phyloP scores from a whole-genome alignment of 2,797 vertebrate genomes.

The Zenarchopterus dispar region DNA sequence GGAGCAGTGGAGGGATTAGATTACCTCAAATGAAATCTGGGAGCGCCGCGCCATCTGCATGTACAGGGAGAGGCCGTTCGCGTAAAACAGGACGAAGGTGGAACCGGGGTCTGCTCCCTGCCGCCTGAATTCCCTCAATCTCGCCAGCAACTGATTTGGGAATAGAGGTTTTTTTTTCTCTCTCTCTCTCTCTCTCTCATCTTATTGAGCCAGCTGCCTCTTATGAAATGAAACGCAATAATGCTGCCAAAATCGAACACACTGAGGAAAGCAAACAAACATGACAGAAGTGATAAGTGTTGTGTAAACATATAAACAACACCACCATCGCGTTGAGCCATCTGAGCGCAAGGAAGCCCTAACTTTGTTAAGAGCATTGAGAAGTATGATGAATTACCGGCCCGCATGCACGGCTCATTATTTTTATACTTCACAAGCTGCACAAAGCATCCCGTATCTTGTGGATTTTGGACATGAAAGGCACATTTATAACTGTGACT shows the following conservation, averaged over 20 bases:
- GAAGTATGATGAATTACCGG: slow-evolving; percentile 56
- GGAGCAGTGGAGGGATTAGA: slow-evolving; percentile 99
- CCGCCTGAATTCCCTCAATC: slow-evolving; percentile 84
- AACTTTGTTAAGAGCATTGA: slow-evolving; percentile 81
- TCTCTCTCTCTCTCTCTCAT: slow-evolving; percentile 30
- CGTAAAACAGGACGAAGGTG: slow-evolving; percentile 91
- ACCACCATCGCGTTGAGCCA: slow-evolving; percentile 61
- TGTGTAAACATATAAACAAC: slow-evolving; percentile 86
- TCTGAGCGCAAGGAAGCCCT: slow-evolving; percentile 73
- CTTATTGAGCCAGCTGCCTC: slow-evolving; percentile 98
- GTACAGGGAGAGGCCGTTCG: slow-evolving; percentile 88
- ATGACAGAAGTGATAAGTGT: slow-evolving; percentile 85
- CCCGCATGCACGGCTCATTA: slow-evolving; percentile 29
- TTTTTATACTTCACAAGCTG: slow-evolving; percentile 9
- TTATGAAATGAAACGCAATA: slow-evolving; percentile 87
- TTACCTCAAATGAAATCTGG: slow-evolving; percentile 99
- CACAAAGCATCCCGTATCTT: too few relatives aligned
- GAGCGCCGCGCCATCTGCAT: slow-evolving; percentile 98
- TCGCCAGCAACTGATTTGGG: slow-evolving; percentile 87
- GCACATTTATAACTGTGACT: slow-evolving; percentile 15
- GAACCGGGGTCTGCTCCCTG: slow-evolving; percentile 88
- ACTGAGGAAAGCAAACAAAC: slow-evolving; percentile 82
- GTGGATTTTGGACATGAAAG: slow-evolving; percentile 27
- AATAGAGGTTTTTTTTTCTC: slow-evolving; percentile 75
- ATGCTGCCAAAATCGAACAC: slow-evolving; percentile 84